A percentile compares a stretch with the other conserved stretches of the same genome.
phyloP scores from a whole-genome alignment of 2,113 vertebrate genomes.

The Cephalopterus ornatus region DNA sequence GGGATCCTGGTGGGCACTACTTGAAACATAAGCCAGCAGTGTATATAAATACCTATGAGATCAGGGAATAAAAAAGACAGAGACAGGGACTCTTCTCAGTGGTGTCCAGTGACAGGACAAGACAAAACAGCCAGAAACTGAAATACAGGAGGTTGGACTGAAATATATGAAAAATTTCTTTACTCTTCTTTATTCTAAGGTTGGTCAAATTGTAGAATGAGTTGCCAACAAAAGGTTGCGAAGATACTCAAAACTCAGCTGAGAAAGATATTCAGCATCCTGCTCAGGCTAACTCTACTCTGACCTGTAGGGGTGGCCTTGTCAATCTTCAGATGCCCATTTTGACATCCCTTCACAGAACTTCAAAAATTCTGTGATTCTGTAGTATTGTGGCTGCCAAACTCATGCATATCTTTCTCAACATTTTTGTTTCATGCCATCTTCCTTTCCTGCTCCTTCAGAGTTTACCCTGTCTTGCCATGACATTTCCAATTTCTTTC shows the following conservation, averaged over 20 bases:
- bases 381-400: not conserved
- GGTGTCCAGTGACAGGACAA: not conserved
- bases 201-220: not conserved
- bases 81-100: not conserved
- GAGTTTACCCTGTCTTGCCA: not conserved
- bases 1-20: not conserved
- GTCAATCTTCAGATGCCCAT: not conserved
- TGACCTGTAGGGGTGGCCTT: not conserved
- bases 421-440: not conserved
- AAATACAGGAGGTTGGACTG: not conserved
- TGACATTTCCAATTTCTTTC: not conserved
- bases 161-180: not conserved
- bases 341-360: not conserved
- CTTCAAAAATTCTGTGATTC: not conserved
- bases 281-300: not conserved
- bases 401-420: not conserved
- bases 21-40: not conserved
- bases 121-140: not conserved
- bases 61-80: not conserved
- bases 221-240: not conserved
- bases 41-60: not conserved
- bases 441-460: not conserved
- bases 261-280: not conserved
- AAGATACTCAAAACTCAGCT: not conserved
- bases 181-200: not conserved